Evolutionary conservation across 2,797 vertebrate genomes (phyloP), one percentile per base, ranked within the genome.

Genomic region (Staurois parvus): DNA sequence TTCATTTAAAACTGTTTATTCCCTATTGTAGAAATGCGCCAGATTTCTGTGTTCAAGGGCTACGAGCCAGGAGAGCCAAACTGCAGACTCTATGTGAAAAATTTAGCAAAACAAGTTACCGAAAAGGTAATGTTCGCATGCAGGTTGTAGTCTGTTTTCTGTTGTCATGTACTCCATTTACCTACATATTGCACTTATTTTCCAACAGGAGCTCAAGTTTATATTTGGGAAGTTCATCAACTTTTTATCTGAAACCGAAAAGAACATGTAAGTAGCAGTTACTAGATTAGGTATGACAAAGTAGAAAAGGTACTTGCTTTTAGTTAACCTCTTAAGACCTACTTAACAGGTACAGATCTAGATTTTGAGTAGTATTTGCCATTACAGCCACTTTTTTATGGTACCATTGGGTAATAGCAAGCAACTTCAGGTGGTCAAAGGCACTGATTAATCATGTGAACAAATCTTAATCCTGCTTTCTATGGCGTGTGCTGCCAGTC

Each of bases 41-140:
- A 92, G 88, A 95, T 96, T 89, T 97, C 97, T 45, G 96, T 99
- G 89, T 99, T 97, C 93, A 99, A 97, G 94, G 97, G 95, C 87
- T 99, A 99, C 67, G 96, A 98, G 72, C 92, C 97, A 0, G 98
- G 98, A 52, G 98, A 99, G 91, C 96, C 97, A n/a, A 99, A 98
- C 48, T 99, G 98, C 94, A 95, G 98, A 88, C 96, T 99, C 88
- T 99, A 99, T 83, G 97, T 99, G 92, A 99, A 99, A 94, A 99
- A 99, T 92, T 95, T 99, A 75, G 95, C 97, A 76, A 99, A 97
- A 90, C 97, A 97, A 92, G 97, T 97, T 89, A 96, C 97, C 83
- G 97, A 99, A 93, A 99, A 98, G 92, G 98, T 98, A 92, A 68
- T 94, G 13, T n/a, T 10, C 52, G 8, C 12, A 52, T 69, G 8